Evolutionary conservation across 1,140 invertebrate genomes (phyloP), one percentile per base, ranked within the genome.

Genomic region (Gerris buenoi): DNA sequence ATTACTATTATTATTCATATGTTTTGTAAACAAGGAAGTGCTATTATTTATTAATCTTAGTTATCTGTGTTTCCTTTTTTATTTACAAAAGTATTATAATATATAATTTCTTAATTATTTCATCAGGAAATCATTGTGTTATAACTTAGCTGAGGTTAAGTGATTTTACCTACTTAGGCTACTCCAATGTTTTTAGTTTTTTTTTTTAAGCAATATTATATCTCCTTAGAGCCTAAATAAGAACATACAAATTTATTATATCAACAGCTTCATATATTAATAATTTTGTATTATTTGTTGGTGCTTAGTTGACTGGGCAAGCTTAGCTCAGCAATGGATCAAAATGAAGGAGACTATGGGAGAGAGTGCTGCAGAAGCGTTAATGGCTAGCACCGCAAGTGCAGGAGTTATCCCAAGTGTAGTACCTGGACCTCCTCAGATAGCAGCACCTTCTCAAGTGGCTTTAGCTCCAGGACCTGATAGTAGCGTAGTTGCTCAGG

Each of bases 301-400:
- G 15, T 65, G 18, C 23, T 0, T 66, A 84, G 94, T 97, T 65
- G 94, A 97, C 77, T 97, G 95, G 94, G 94, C 93, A 28, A 86
- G 89, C 65, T 78, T 97, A 70, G 94, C 95, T 22, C 94, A 97
- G 74, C 93, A 97, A 84, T 97, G 95, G 95, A 97, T 97, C 69
- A 89, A 90, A 75, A 95, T 96, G 91, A 94, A 95, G 74, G 91
- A 94, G 76, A 82, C 68, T 65, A 27, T 26, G 15, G 0, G 65
- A 65, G 62, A 67, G 68, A 68, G 87, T 75, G 85, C 86, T 33
- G 88, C 88, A 2, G 89, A 91, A 78, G 89, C 88, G 14, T 88
- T 88, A 14, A 91, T 91, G 89, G 89, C 92, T 71, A 86, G 91
- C 74, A 84, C 80, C 25, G 85, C 86, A 69, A 84, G 84, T n/a